Evolutionary conservation across 2,888 invertebrate species (phyloP).

Genomic region (Noctua janthina): DNA sequence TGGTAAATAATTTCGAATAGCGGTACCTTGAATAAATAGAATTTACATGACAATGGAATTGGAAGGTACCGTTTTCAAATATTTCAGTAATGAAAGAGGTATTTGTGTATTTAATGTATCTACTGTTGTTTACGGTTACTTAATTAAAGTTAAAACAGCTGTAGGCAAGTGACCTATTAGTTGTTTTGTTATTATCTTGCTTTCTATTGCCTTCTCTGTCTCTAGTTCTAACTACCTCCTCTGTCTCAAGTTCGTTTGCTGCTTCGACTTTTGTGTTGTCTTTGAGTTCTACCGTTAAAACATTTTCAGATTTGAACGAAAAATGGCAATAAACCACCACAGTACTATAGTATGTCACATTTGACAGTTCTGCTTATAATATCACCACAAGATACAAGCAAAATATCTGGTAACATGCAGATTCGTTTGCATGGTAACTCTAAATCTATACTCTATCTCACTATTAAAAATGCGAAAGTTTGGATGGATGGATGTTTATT

Average conservation of each 20-base stretch:
- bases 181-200: background rate
- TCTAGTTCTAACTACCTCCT: background rate
- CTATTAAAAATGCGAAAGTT: background rate
- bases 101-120: background rate
- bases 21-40: constrained; percentile 1
- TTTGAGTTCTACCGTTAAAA: background rate
- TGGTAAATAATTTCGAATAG: background rate
- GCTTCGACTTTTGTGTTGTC: background rate
- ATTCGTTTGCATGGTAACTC: background rate
- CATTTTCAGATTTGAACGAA: background rate
- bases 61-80: constrained; percentile 14
- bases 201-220: background rate
- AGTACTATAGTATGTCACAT: background rate
- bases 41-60: constrained; percentile 43
- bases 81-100: background rate
- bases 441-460: background rate
- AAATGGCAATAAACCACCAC: background rate
- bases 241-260: background rate
- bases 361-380: background rate
- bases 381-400: background rate
- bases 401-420: background rate
- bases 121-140: constrained; percentile 7
- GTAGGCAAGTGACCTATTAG: background rate
- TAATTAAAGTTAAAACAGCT: constrained; percentile 23
- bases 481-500: background rate